These are phyloP conservation scores for Elegia similella DNA, from an alignment of 2,888 invertebrate genomes.

Conservation along the genomic window DNA sequence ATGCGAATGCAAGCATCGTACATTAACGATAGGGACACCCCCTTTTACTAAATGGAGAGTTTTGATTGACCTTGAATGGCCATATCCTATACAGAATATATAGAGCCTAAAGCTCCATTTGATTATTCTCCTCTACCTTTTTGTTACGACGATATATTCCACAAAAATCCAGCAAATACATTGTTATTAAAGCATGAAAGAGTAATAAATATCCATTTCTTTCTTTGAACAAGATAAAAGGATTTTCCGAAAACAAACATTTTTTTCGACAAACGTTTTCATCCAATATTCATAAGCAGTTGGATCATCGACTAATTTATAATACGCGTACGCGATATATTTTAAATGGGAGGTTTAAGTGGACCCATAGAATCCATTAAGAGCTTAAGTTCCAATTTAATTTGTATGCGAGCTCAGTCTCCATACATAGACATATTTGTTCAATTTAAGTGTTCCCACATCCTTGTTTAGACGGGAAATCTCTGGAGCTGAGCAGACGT, in stretches of 20 bases:
- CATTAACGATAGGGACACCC: no score
- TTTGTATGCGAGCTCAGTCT: constrained; percentile 49
- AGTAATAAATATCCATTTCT: not conserved
- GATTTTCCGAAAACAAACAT: not conserved
- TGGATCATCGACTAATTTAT: constrained; percentile 6
- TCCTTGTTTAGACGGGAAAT: constrained; percentile 1
- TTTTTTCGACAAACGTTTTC: not conserved
- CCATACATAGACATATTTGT: constrained; percentile 40
- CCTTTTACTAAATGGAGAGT: no score
- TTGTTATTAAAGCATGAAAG: not conserved
- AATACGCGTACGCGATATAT: not conserved
- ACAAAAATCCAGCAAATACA: no score
- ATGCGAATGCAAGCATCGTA: no score
- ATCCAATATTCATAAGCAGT: constrained; percentile 12
- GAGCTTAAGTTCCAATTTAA: constrained; percentile 42
- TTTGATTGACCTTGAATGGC: no score
- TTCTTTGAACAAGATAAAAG: not conserved
- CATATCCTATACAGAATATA: no score
- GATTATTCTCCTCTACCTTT: no score
- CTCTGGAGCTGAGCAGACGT: not conserved
- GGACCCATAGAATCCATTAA: constrained; percentile 48
- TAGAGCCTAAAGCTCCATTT: no score
- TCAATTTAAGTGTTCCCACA: constrained; percentile 21
- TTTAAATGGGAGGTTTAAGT: constrained; percentile 35
- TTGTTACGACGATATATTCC: no score